Base-by-base conservation (phyloP, 2,113 vertebrate species). In the Microtus richardsoni region DNA sequence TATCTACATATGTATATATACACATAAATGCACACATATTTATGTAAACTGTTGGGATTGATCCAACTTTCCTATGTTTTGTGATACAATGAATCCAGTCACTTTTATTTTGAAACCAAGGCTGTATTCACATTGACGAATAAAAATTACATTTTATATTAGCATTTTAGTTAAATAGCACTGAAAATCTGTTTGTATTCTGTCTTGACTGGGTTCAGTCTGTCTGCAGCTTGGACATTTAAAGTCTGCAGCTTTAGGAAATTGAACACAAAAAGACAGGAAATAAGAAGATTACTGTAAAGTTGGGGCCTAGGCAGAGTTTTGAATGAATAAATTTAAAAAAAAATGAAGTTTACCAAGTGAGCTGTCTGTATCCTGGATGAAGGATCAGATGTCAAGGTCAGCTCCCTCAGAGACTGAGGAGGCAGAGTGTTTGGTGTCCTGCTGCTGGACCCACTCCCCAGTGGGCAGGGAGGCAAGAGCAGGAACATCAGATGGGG, bases 101-200 rank as follows among this genome's bases (percentile, higher is more conserved):
- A 62, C 28, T 19, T 75, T 49, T 36, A n/a, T 30, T 74, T n/a
- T n/a, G 30, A 78, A 89, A 66, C 73, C 28, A 82, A 90, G 16
- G 7, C 75, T 44, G 30, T 87, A 6, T 5, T 70, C 82, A 7
- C 52, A 39, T 41, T 64, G 52, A 39, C 77, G 28, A 82, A 80
- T 82, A 64, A 44, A 94, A 89, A 14, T 66, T 82, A 11, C 5
- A 75, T 62, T 87, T 82, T 95, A 14, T 95, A 39, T 90, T 60
- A 73, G 19, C 64, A 79, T 17, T 92, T 92, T 54, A 41, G 19
- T 77, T 80, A 75, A 68, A 36, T 44, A 74, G 19, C 64, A 66
- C 44, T 30, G 36, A 90, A 54, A 77, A 52, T 75, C 60, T 41
- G 21, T 86, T 17, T 79, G 74, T 68, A 47, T 47, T 28, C 73